These are phyloP conservation scores for Nothobranchius furzeri DNA, from an alignment of 2,113 vertebrate genomes.

Conservation along the genomic window DNA sequence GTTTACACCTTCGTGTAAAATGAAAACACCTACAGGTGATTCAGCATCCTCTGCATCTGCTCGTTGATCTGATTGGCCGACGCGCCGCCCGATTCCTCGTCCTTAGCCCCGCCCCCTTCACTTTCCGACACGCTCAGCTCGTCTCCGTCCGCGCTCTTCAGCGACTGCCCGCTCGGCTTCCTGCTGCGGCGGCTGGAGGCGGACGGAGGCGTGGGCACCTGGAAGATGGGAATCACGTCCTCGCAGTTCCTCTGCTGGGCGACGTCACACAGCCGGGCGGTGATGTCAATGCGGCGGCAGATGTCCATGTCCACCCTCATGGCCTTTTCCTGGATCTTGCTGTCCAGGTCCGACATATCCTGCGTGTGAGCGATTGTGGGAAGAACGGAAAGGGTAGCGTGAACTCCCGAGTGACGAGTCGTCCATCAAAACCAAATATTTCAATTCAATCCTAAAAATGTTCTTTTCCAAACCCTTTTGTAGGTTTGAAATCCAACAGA, in stretches of 20 bases:
- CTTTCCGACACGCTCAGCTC: slow-evolving; percentile 68
- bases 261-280: slow-evolving; percentile 90
- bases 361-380: slow-evolving; percentile 38
- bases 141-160: slow-evolving; percentile 60
- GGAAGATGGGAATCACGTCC: slow-evolving; percentile 92
- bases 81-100: slow-evolving; percentile 81
- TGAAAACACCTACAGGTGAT: slow-evolving; percentile 87
- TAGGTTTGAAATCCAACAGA: no score
- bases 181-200: slow-evolving; percentile 60
- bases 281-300: slow-evolving; percentile 95
- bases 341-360: slow-evolving; percentile 92
- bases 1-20: not conserved
- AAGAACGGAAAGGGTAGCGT: no score
- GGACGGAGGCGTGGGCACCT: slow-evolving; percentile 84
- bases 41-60: slow-evolving; percentile 96
- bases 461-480: no score
- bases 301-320: slow-evolving; percentile 99
- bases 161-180: slow-evolving; percentile 52
- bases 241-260: slow-evolving; percentile 95
- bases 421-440: no score
- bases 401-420: no score
- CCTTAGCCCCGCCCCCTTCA: slow-evolving; percentile 72
- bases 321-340: slow-evolving; percentile 96
- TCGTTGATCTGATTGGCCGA: slow-evolving; percentile 88
- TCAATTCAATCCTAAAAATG: no score